Evolutionary conservation across 1,140 invertebrate genomes (phyloP).

Genomic region (Aphaenogaster ashmeadi): DNA sequence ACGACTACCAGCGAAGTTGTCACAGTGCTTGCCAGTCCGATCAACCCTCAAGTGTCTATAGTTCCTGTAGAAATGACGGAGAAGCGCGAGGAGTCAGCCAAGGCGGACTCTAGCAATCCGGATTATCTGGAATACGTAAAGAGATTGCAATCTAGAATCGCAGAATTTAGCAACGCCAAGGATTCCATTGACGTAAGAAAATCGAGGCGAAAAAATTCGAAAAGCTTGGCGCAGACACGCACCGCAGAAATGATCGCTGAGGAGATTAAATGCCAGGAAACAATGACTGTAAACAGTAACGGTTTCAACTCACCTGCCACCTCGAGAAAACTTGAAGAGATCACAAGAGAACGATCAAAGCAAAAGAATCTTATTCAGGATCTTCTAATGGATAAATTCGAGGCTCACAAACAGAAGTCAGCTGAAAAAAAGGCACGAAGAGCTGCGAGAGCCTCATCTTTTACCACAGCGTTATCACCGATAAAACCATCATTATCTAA

Average conservation of each 20-base stretch:
- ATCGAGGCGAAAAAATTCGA: conserved; percentile 89
- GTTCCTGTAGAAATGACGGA: conserved; percentile 52
- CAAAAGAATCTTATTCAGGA: conserved; percentile 92
- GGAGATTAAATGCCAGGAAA: conserved; percentile 82
- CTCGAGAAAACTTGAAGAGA: conserved; percentile 89
- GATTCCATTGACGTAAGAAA: conserved; percentile 91
- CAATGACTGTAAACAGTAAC: conserved; percentile 70
- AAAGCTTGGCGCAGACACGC: conserved; percentile 77
- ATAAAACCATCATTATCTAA: conserved; percentile 66
- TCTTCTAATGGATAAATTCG: conserved; percentile 92
- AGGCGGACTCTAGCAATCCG: conserved; percentile 82
- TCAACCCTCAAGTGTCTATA: conserved; percentile 83
- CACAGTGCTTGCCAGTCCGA: conserved; percentile 87
- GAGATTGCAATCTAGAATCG: conserved; percentile 90
- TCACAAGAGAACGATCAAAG: conserved; percentile 90
- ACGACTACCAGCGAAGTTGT: conserved; percentile 89
- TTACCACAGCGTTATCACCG: conserved; percentile 75
- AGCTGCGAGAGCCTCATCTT: conserved; percentile 84
- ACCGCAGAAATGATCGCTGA: conserved; percentile 86
- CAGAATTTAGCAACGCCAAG: conserved; percentile 91
- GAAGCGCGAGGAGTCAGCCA: conserved; percentile 60
- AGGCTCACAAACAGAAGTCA: conserved; percentile 90
- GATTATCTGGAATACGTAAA: conserved; percentile 91
- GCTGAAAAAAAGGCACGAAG: conserved; percentile 88
- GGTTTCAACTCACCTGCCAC: conserved; percentile 86